Conservation (phyloP, 2,113 vertebrate species). For the Aythya baeri region DNA sequence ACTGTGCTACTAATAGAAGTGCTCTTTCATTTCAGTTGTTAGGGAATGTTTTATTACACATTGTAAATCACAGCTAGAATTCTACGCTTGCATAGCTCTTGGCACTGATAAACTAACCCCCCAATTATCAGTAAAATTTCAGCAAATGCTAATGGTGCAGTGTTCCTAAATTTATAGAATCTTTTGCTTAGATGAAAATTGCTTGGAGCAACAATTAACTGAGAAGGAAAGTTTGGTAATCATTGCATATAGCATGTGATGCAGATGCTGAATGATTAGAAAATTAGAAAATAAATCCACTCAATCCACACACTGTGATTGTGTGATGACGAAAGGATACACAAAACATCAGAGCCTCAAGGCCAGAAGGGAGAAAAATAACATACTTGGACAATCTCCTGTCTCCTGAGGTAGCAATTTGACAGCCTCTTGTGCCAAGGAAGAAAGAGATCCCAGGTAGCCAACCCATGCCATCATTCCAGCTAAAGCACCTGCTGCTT, state of each 20-base stretch:
- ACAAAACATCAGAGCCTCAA: background rate
- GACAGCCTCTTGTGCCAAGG: constrained; percentile 48
- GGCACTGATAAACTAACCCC: constrained; percentile 3
- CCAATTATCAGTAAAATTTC: background rate
- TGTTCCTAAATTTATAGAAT: background rate
- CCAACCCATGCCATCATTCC: constrained; percentile 11
- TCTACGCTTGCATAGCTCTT: background rate
- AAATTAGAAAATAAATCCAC: background rate
- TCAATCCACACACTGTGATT: background rate
- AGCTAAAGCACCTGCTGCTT: constrained; percentile 32
- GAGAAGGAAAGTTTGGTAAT: background rate
- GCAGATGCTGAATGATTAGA: background rate
- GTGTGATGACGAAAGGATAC: background rate
- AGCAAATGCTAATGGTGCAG: background rate
- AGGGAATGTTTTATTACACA: background rate
- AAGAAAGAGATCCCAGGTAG: constrained; percentile 52
- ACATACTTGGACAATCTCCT: background rate
- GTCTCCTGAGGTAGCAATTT: background rate
- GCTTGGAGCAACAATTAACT: constrained; percentile 18
- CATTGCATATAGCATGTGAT: background rate
- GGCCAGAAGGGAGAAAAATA: background rate
- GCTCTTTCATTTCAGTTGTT: constrained; percentile 11
- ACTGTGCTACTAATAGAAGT: background rate
- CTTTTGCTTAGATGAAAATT: constrained; percentile 15
- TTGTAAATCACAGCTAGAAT: constrained; percentile 39